Base-by-base conservation (phyloP, 2,797 vertebrate genomes). In the Enteromius radiatus region DNA sequence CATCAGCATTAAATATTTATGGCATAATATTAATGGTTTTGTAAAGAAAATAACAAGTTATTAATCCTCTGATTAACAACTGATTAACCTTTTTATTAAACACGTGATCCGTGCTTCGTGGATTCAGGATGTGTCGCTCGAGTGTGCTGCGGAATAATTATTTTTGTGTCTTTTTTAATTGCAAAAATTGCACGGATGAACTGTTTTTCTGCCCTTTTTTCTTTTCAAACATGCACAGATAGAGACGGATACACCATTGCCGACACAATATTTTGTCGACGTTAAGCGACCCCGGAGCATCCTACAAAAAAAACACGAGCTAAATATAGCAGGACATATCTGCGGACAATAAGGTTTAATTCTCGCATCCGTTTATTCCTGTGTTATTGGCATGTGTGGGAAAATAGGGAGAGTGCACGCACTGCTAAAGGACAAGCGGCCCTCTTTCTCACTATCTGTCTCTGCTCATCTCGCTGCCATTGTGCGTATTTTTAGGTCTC, bases 21-120 rank as follows among this genome's bases (percentile, higher is more conserved):
- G 92, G 93, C 92, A 93, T 91, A 91, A 93, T 95, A 93, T 94
- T 95, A 94, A 95, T 95, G 93, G 91, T 93, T 95, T 95, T 94
- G 92, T 93, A 94, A 95, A 95, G 93, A 95, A 95, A 95, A 95
- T 95, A 94, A 93, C 93, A 94, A 91, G 91, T 95, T 95, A 95
- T 95, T 95, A 95, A 95, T 95, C 93, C 93, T 94, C 93, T 94
- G 94, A 95, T 95, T 95, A 95, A 94, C 93, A 94, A 94, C 93
- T 95, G 94, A 95, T 95, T 95, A 95, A 95, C 94, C 94, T 95
- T 94, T 95, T 95, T 93, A 95, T 94, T 93, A 93, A 94, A 93
- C 92, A 94, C 90, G 92, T 94, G 93, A 95, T 94, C 94, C 93
- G 91, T 94, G 93, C 93, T 93, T 94, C 92, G 91, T 92, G 90